A percentile compares a stretch with the other conserved stretches of the same genome.
Conservation (phyloP, 2,888 invertebrate species). For the Hirtodrosophila cameraria region DNA sequence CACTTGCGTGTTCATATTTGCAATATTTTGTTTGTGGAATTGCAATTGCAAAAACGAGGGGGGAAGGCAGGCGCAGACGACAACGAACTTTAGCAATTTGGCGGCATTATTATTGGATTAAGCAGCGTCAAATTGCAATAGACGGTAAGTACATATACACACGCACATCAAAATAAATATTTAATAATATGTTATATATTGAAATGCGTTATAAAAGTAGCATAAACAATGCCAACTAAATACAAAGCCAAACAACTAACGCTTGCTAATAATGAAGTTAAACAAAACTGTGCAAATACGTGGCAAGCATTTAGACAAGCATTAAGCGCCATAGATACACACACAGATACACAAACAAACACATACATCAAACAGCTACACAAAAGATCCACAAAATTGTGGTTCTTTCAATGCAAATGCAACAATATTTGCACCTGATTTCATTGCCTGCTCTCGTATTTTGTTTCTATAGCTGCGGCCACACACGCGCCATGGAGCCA, state of each 20-base stretch:
- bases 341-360: constrained; percentile 2
- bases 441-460: constrained; percentile 42
- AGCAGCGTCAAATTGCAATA: constrained; percentile 69
- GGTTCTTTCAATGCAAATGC: constrained; percentile 51
- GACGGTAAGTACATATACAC: constrained; percentile 59
- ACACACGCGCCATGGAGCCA: constrained; percentile 38
- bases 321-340: constrained; percentile 7
- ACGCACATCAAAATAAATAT: not conserved
- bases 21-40: too few relatives aligned
- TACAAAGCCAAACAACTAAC: constrained; percentile 34
- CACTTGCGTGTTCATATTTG: constrained; percentile 35
- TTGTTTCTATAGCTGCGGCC: constrained; percentile 46
- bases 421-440: constrained; percentile 78
- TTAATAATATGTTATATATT: constrained; percentile 15
- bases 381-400: constrained; percentile 24
- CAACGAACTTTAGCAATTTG: constrained; percentile 66
- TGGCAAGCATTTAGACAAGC: constrained; percentile 46
- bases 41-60: constrained; percentile 29
- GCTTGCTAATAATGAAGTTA: constrained; percentile 69
- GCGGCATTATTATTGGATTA: constrained; percentile 71
- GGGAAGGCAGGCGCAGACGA: constrained; percentile 12
- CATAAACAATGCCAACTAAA: constrained; percentile 55
- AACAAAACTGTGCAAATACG: constrained; percentile 49
- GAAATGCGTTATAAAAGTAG: constrained; percentile 13
- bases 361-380: too few relatives aligned